Percentiles rank a stretch among this genome's conserved stretches.
phyloP scores from a whole-genome alignment of 2,113 vertebrate genomes.

The Hemibagrus wyckioides region DNA sequence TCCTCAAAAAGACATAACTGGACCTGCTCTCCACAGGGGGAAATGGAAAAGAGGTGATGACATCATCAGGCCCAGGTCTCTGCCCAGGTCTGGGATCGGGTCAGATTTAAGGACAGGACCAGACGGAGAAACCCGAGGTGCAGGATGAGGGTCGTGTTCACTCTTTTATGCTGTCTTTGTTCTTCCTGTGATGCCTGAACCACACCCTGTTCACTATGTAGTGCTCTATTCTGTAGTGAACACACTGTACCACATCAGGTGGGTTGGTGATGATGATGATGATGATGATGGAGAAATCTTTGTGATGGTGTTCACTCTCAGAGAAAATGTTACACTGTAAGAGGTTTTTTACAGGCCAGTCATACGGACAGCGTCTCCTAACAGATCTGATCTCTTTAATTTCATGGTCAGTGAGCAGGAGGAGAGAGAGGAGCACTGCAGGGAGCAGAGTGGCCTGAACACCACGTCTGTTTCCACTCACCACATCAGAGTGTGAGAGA shows the following conservation, averaged over 20 bases:
- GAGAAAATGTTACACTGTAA: background rate
- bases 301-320: background rate
- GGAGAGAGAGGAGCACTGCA: background rate
- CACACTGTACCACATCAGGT: background rate
- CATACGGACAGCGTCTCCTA: background rate
- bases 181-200: background rate
- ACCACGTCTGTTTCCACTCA: background rate
- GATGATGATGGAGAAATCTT: background rate
- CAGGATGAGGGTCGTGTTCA: background rate
- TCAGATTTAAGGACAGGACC: background rate
- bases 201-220: background rate
- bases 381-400: background rate
- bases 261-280: background rate
- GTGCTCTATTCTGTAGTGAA: background rate
- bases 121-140: background rate
- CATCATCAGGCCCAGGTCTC: background rate
- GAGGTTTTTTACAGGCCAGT: background rate
- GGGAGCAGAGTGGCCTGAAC: background rate
- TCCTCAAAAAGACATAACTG: no score
- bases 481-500: background rate
- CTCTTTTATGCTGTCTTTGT: background rate
- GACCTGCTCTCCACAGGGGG: no score
- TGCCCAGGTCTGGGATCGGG: background rate
- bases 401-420: background rate
- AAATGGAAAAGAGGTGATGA: constrained; percentile 15